These are phyloP conservation scores for Neodiprion pinetum DNA, from an alignment of 1,140 invertebrate genomes.

Conservation along the genomic window DNA sequence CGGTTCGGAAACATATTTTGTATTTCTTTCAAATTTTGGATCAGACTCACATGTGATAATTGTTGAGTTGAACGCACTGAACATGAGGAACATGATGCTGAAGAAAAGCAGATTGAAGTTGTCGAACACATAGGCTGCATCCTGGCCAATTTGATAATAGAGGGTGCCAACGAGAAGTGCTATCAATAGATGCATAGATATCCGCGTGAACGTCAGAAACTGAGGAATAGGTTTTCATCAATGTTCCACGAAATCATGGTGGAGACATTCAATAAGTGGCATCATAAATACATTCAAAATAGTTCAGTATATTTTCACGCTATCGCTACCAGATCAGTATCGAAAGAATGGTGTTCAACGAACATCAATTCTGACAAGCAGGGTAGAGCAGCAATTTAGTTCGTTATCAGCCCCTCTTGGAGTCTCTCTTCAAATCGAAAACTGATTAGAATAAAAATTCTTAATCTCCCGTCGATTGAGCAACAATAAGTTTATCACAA, in stretches of 20 bases:
- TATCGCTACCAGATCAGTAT: background rate
- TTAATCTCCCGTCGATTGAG: no score
- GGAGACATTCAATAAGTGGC: background rate
- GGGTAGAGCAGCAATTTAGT: background rate
- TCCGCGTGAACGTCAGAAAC: slow-evolving; percentile 77
- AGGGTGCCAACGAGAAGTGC: slow-evolving; percentile 81
- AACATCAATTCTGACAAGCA: background rate
- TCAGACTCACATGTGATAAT: slow-evolving; percentile 85
- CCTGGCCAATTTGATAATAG: slow-evolving; percentile 82
- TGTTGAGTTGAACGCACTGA: slow-evolving; percentile 85
- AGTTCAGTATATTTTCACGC: slow-evolving; percentile 12
- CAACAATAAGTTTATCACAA: no score
- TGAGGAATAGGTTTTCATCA: slow-evolving; percentile 45
- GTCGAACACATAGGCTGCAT: slow-evolving; percentile 75
- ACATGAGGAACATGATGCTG: slow-evolving; percentile 85
- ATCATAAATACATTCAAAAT: slow-evolving; percentile 1
- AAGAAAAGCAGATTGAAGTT: slow-evolving; percentile 84
- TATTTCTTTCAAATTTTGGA: slow-evolving; percentile 8
- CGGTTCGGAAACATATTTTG: slow-evolving; percentile 3
- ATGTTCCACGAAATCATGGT: background rate
- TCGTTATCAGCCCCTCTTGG: no score
- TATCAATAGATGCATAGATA: slow-evolving; percentile 77
- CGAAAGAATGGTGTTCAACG: no score
- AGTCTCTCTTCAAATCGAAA: no score
- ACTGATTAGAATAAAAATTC: no score